phyloP scores from a whole-genome alignment of 1,140 invertebrate species.

The Globodera rostochiensis region DNA sequence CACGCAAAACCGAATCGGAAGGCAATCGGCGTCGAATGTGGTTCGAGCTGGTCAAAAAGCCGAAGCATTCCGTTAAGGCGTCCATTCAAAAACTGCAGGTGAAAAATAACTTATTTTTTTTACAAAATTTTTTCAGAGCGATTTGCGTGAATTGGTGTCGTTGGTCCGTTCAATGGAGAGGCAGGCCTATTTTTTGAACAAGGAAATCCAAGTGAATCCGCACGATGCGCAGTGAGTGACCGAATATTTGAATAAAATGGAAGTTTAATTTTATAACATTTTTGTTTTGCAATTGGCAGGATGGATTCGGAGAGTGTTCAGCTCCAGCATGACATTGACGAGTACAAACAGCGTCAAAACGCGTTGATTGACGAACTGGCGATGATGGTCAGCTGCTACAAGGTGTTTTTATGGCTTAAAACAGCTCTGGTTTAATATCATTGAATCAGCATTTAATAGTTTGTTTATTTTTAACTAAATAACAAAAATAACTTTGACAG shows the following conservation, averaged over 20 bases:
- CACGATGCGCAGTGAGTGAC: not conserved
- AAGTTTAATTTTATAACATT: not conserved
- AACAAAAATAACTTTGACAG: not conserved
- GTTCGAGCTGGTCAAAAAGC: conserved; percentile 83
- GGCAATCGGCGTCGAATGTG: conserved; percentile 71
- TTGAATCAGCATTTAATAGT: not conserved
- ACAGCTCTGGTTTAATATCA: not conserved
- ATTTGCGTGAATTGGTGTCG: conserved; percentile 63
- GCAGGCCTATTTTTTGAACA: conserved; percentile 61
- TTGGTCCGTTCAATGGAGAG: conserved; percentile 55
- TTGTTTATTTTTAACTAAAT: not conserved
- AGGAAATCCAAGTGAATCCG: conserved; percentile 37
- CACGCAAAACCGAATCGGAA: conserved; percentile 82
- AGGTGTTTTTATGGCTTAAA: conserved; percentile 65
- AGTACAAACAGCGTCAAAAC: conserved; percentile 85
- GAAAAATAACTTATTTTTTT: conserved; percentile 57
- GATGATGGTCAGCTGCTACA: conserved; percentile 83
- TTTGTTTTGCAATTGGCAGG: conserved; percentile 28
- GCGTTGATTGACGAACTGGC: conserved; percentile 87
- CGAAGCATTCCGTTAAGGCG: conserved; percentile 75
- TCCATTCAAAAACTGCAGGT: conserved; percentile 73
- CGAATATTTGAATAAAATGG: no score
- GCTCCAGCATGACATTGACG: conserved; percentile 73
- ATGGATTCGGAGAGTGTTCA: conserved; percentile 30
- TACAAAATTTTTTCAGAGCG: conserved; percentile 36